Conservation (phyloP, 2,888 invertebrate species). For the Agrilus biguttatus region DNA sequence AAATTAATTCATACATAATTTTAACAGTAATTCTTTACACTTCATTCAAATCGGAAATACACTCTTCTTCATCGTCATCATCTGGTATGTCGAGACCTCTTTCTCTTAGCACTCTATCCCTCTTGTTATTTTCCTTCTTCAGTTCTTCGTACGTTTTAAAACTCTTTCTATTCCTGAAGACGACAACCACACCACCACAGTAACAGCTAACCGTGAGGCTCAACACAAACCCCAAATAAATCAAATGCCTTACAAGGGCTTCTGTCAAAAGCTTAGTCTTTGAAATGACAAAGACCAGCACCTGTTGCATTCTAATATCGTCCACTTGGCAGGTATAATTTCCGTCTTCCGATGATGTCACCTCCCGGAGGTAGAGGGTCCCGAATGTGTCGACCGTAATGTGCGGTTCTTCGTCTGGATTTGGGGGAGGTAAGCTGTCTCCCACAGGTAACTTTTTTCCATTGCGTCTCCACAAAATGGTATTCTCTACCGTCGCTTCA, state of each 20-base stretch:
- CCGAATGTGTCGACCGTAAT: slow-evolving; percentile 41
- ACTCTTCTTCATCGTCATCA: too few species aligned
- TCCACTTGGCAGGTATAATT: slow-evolving; percentile 54
- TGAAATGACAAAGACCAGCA: slow-evolving; percentile 34
- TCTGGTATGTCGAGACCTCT: too few species aligned
- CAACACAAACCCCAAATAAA: slow-evolving; percentile 42
- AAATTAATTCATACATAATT: too few species aligned
- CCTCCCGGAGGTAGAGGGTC: slow-evolving; percentile 40
- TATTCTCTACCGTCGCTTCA: slow-evolving; percentile 34
- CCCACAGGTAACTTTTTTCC: slow-evolving; percentile 33
- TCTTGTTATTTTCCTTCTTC: too few species aligned
- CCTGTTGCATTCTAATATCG: slow-evolving; percentile 39
- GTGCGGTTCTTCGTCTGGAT: slow-evolving; percentile 30
- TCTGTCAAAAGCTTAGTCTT: slow-evolving; percentile 36
- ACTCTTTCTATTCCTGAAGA: slow-evolving; percentile 32
- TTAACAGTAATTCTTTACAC: too few species aligned
- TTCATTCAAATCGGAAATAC: too few species aligned
- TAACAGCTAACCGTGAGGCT: slow-evolving; percentile 41
- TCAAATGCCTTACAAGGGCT: slow-evolving; percentile 41
- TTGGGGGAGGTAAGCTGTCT: slow-evolving; percentile 15
- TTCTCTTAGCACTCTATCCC: too few species aligned
- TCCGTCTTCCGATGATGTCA: slow-evolving; percentile 49
- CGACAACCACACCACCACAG: slow-evolving; percentile 39
- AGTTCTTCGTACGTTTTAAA: slow-evolving; percentile 26
- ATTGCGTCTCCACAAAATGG: slow-evolving; percentile 41